Base-by-base conservation (phyloP, 2,888 invertebrate species). In the Lasioglossum pauxillum region DNA sequence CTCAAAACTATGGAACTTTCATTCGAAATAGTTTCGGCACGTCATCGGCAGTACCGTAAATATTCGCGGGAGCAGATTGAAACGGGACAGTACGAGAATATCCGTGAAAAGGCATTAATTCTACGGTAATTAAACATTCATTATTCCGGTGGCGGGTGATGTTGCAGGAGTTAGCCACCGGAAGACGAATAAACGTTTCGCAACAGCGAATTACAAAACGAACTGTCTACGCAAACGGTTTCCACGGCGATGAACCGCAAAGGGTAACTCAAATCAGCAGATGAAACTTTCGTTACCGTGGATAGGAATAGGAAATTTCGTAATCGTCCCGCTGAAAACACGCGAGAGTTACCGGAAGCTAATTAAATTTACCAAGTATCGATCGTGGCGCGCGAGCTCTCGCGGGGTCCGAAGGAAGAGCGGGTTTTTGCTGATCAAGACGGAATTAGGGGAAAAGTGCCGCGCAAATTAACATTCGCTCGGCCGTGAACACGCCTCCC, bases 321-420 rank as follows among this genome's bases (percentile, higher is more conserved):
- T 57, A 78, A 84, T 78, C 79, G 71, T 46, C 67, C 75, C 19
- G 23, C 46, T 67, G 64, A 53, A 53, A 80, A 75, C 80, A 77
- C 74, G 80, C 60, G 74, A 31, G 38, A 27, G 71, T 49, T 57
- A 19, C 71, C 46, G n/a, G 41, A 27, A 16, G 83, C 83, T 84
- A 78, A 84, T 84, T 84, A 84, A 84, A 84, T 83, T 83, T 67
- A 10, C 78, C 38, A 27, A 23, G 57, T 60, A 83, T 84, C 83
- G 84, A 82, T 75, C 74, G 69, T 0, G 1, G 27, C 5, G 14
- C 31, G 41, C 2, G 46, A 2, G 75, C 57, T 23, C 57, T 23
- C 60, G 60, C 60, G 8, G n/a, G 10, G 0, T 53, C 53, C 60
- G 27, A 35, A 23, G 38, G 67, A 69, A 23, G 35, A 10, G 10